Base-by-base conservation (phyloP, 2,113 vertebrate species). In the Nematolebias whitei region DNA sequence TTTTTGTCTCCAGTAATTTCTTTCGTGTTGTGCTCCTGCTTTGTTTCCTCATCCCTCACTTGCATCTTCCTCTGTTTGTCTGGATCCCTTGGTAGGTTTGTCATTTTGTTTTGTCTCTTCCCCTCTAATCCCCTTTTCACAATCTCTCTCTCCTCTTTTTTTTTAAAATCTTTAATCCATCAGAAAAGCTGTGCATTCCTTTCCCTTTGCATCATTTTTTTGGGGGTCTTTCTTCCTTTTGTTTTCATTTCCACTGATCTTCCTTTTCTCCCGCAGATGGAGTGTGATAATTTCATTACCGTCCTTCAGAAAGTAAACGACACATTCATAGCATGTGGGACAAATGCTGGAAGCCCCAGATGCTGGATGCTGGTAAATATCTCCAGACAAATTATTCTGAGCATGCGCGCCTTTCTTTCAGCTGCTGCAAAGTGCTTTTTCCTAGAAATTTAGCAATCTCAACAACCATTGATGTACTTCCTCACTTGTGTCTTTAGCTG, bases 261-360 rank as follows among this genome's bases (percentile, higher is more conserved):
- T 51, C 14, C 47, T 41, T 65, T 73, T 68, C 45, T 58, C 39
- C 20, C 41, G 19, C 83, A 92, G 93, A 67, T 87, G 43, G 86
- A 94, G 76, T 95, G 94, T 54, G 89, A 94, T 75, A 95, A 94
- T 67, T 94, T 92, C 82, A 93, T 95, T 85, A 93, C 90, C 7
- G 90, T 94, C 72, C 92, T 95, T 64, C 87, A 94, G 83, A 92
- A 91, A 80, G 80, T 94, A 19, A 92, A 92, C 11, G 79, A 91
- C 74, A 92, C 87, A 13, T 83, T 92, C 55, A 70, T 94, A 15
- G 84, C 90, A 9, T 95, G 94, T 60, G 93, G 94, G 20, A 94
- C 93, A n/a, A 93, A 94, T 9, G 93, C 92, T 0, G 92, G 90
- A 2, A 85, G 82, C 68, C 94, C 94, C 49, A 92, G 93, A 68